A percentile compares a stretch with the other conserved stretches of the same genome.
These are phyloP conservation scores for Panagrolaimus sp. DNA, from an alignment of 1,140 invertebrate species.

Conservation along the genomic window DNA sequence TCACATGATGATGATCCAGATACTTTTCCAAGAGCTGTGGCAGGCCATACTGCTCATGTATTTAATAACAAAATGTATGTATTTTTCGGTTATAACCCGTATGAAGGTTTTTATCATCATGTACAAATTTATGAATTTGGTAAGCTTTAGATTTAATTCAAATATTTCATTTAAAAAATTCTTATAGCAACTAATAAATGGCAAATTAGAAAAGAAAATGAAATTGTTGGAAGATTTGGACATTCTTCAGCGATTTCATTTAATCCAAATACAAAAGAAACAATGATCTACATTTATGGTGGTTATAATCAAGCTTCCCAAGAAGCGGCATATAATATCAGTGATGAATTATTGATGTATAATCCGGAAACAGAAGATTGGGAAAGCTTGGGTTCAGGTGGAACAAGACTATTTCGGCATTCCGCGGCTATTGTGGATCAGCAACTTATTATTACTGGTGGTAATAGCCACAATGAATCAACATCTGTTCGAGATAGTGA, in stretches of 20 bases:
- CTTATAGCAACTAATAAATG: slow-evolving; percentile 46
- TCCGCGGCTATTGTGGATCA: slow-evolving; percentile 52
- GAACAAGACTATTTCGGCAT: slow-evolving; percentile 44
- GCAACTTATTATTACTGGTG: slow-evolving; percentile 53
- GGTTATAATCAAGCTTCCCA: slow-evolving; percentile 46
- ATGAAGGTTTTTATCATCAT: slow-evolving; percentile 46
- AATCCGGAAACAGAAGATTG: slow-evolving; percentile 29
- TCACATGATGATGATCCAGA: slow-evolving; percentile 23
- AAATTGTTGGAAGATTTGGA: slow-evolving; percentile 48
- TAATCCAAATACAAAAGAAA: slow-evolving; percentile 21
- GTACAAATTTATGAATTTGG: slow-evolving; percentile 55
- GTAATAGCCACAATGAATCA: slow-evolving; percentile 54
- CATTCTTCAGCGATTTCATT: slow-evolving; percentile 47
- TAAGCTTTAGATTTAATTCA: slow-evolving; percentile 21
- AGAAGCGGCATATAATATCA: slow-evolving; percentile 47
- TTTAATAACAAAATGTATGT: slow-evolving; percentile 53
- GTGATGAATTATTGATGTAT: slow-evolving; percentile 42
- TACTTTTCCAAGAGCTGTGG: slow-evolving; percentile 45
- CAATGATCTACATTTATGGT: slow-evolving; percentile 42
- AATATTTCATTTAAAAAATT: background rate
- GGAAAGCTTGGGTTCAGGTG: slow-evolving; percentile 37
- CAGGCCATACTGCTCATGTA: slow-evolving; percentile 56
- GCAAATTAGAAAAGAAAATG: slow-evolving; percentile 33
- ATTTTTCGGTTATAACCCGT: slow-evolving; percentile 56
- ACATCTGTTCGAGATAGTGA: slow-evolving; percentile 34